These are phyloP conservation scores for Dasysyrphus albostriatus DNA, from an alignment of 2,888 invertebrate species.

Conservation along the genomic window DNA sequence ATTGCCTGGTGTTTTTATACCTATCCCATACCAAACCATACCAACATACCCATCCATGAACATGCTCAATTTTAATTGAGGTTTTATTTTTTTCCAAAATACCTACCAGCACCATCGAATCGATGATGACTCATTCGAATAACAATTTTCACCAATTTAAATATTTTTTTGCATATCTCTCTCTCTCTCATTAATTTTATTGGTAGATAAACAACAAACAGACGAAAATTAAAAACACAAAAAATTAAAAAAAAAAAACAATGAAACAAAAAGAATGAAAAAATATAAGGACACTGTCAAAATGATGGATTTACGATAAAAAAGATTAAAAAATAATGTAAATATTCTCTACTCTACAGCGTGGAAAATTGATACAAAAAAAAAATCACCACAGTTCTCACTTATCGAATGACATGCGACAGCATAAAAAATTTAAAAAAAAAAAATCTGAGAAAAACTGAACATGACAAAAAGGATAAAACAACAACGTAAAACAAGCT, in stretches of 20 bases:
- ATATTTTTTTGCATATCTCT: neutral
- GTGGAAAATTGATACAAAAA: constrained; percentile 30
- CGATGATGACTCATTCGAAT: constrained; percentile 41
- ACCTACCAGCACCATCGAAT: constrained; percentile 12
- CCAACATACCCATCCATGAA: neutral
- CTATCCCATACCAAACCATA: neutral
- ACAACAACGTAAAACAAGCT: constrained; percentile 33
- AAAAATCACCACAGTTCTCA: constrained; percentile 23
- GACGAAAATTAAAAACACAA: neutral
- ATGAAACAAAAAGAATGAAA: neutral
- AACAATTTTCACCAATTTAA: constrained; percentile 34
- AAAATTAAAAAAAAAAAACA: neutral
- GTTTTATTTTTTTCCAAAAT: neutral
- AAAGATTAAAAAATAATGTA: neutral
- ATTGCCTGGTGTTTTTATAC: neutral
- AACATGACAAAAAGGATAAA: constrained; percentile 19
- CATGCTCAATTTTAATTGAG: constrained; percentile 28
- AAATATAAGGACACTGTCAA: constrained; percentile 4
- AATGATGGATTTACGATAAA: constrained; percentile 25
- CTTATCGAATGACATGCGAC: constrained; percentile 3
- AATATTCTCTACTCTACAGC: neutral
- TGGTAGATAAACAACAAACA: constrained; percentile 1
- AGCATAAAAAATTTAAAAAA: neutral
- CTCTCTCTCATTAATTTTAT: constrained; percentile 13
- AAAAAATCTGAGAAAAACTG: constrained; percentile 7